Base-by-base conservation (phyloP, 1,140 invertebrate species). In the Halictus rubicundus region DNA sequence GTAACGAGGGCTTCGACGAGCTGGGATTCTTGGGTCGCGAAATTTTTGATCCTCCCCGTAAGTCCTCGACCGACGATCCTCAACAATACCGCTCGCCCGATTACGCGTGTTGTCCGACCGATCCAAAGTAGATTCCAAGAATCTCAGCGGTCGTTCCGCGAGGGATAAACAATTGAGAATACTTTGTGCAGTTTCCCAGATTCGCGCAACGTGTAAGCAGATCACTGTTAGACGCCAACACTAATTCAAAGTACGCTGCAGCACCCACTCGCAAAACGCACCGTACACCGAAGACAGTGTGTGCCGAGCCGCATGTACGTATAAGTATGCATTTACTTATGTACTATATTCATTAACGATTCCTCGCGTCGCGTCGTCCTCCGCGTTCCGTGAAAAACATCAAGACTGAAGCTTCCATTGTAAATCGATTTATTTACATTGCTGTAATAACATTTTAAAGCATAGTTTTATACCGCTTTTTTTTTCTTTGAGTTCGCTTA, bases 401-500 rank as follows among this genome's bases (percentile, higher is more conserved):
- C 59, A 68, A 61, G 39, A 66, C 66, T 69, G 32, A 8, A 32
- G 23, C 39, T 21, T 86, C 72, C 84, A 83, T 81, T 82, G 86
- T 78, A 86, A 87, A 86, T 86, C 73, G 71, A 83, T 87, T 87
- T 87, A 87, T 87, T 87, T 87, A 86, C 84, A 87, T 87, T 86
- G 85, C 84, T 86, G 85, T 79, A 82, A 86, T 86, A 87, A 87
- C 84, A 87, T 87, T 70, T 87, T 52, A 78, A 87, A 87, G 85
- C 85, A 83, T 87, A 83, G 63, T 81, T 69, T 87, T 86, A 86
- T 75, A 82, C 76, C 73, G 70, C 25, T 52, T 80, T 81, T 85
- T 73, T 16, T 16, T 52, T 52, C 75, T 84, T 85, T 73, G 78
- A 85, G 42, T 82, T 82, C 82, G 73, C 66, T 86, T 84, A 86